A percentile compares a stretch with the other conserved stretches of the same genome.
Conservation (phyloP, 2,797 vertebrate species). For the Parauchenoglanis punctatus region DNA sequence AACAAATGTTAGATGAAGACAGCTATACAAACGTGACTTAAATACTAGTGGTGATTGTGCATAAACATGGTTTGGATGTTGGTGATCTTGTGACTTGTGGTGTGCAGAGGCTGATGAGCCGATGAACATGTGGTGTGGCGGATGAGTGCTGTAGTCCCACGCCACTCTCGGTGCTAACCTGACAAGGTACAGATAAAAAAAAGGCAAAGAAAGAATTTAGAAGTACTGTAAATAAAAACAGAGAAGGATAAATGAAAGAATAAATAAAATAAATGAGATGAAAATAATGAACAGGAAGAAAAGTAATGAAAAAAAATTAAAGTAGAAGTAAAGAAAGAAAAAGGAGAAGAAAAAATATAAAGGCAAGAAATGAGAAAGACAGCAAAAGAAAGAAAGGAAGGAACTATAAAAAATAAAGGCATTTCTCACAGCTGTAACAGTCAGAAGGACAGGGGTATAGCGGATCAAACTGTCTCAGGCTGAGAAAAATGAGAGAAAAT, state of each 20-base stretch:
- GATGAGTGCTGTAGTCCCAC: no score
- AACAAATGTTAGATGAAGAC: no score
- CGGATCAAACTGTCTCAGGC: background rate
- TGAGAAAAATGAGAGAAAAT: constrained; percentile 6
- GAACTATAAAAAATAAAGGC: background rate
- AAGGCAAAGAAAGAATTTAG: background rate
- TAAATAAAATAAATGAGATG: background rate
- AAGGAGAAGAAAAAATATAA: background rate
- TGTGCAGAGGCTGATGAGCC: no score
- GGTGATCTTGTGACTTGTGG: no score
- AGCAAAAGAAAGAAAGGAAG: background rate
- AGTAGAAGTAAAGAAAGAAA: background rate
- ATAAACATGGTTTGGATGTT: no score
- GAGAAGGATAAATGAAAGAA: background rate
- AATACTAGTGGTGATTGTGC: no score
- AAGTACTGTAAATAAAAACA: background rate
- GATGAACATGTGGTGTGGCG: no score
- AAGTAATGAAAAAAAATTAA: no score
- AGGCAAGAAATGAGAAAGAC: background rate
- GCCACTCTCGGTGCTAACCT: no score
- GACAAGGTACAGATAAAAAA: background rate
- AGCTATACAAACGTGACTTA: no score
- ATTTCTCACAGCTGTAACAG: background rate
- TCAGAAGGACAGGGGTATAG: background rate
- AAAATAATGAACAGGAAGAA: no score